A percentile compares a stretch with the other conserved stretches of the same genome.
Evolutionary conservation across 2,113 vertebrate genomes (phyloP).

Genomic region (Notechis scutatus): DNA sequence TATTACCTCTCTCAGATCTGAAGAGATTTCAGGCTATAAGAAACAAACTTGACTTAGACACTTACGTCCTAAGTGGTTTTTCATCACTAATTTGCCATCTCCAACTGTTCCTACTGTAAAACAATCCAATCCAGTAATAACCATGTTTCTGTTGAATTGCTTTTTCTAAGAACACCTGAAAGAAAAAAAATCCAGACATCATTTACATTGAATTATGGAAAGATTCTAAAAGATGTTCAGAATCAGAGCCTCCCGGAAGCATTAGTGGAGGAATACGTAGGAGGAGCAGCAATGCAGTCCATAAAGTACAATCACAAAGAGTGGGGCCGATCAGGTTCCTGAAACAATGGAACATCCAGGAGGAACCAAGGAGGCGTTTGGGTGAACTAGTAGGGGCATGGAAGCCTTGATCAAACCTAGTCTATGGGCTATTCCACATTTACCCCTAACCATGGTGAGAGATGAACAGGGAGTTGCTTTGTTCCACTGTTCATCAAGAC

Average conservation of each 20-base stretch:
- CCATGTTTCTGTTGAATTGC: rapidly evolving
- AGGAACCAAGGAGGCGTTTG: background rate
- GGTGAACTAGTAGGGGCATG: background rate
- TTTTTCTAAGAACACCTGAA: rapidly evolving
- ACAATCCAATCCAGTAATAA: background rate
- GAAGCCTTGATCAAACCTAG: background rate
- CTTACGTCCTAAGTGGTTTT: no score
- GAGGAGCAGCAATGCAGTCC: background rate
- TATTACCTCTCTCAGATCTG: background rate
- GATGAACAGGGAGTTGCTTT: background rate
- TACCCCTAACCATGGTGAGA: background rate
- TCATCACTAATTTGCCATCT: no score
- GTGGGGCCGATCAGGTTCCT: background rate
- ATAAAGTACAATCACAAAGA: background rate
- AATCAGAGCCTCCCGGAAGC: background rate
- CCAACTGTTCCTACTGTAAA: no score
- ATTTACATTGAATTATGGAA: background rate
- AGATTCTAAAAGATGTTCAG: background rate
- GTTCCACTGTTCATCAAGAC: background rate
- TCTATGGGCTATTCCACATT: background rate
- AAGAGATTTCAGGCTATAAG: background rate
- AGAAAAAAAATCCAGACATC: background rate
- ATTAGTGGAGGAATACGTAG: background rate
- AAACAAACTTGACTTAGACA: no score
- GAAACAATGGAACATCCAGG: background rate